Evolutionary conservation across 1,140 invertebrate species (phyloP).

Genomic region (Ephestia elutella): DNA sequence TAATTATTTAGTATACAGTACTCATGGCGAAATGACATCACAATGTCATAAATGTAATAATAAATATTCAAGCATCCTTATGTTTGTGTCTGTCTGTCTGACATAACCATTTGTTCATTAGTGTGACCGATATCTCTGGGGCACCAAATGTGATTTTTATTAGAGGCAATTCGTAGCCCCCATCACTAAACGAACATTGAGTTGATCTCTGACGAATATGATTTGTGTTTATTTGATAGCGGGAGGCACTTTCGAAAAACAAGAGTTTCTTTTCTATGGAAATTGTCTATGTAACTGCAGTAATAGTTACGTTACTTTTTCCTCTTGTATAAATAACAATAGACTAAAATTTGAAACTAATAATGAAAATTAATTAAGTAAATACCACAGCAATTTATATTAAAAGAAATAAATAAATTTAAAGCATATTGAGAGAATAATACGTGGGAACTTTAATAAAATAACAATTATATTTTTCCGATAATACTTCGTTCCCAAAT

Average conservation of each 20-base stretch:
- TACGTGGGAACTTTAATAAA: neutral
- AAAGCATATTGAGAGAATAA: no score
- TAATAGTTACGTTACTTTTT: no score
- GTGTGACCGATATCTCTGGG: constrained; percentile 16
- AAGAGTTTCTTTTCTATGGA: neutral
- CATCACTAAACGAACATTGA: constrained; percentile 51
- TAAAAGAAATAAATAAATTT: no score
- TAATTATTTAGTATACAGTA: no score
- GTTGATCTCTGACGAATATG: neutral
- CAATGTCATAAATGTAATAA: neutral
- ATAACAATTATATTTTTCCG: neutral
- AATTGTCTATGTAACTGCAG: no score
- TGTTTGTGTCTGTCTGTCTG: constrained; percentile 6
- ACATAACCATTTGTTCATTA: constrained; percentile 19
- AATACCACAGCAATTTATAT: no score
- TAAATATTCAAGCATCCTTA: neutral
- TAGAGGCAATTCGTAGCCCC: constrained; percentile 55
- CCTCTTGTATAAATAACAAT: no score
- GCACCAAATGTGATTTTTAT: constrained; percentile 63
- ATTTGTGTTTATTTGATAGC: neutral
- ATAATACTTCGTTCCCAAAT: constrained; percentile 18
- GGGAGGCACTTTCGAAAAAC: neutral
- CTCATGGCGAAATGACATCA: no score
- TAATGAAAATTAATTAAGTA: no score
- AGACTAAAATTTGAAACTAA: no score